Evolutionary conservation across 2,113 vertebrate species (phyloP).

Genomic region (Caracal caracal): DNA sequence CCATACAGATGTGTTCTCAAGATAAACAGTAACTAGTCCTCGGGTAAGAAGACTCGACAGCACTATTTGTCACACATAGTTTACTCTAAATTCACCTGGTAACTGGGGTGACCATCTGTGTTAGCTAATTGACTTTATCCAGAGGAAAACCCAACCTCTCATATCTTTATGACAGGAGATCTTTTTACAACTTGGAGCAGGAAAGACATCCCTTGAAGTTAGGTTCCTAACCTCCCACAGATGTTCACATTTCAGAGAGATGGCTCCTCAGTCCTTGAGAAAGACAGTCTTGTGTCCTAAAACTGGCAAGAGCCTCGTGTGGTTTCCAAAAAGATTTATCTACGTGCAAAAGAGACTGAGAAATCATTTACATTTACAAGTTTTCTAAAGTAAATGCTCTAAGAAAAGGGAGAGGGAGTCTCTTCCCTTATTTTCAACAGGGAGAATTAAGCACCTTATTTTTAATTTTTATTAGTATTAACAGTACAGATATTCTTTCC

Average conservation of each 20-base stretch:
- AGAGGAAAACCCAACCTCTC: neutral
- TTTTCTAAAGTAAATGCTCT: neutral
- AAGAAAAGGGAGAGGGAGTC: neutral
- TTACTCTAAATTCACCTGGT: neutral
- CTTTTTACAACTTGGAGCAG: neutral
- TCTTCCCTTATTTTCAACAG: neutral
- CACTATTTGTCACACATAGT: neutral
- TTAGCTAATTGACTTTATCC: neutral
- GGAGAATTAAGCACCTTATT: neutral
- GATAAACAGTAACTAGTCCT: neutral
- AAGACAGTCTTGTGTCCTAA: neutral
- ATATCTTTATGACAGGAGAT: neutral
- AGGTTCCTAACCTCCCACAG: neutral
- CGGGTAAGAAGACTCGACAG: neutral
- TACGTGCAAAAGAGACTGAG: neutral
- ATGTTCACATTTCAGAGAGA: neutral
- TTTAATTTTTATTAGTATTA: neutral
- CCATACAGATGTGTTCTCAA: neutral
- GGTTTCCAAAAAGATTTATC: neutral
- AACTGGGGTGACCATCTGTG: neutral
- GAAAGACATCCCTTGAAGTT: neutral
- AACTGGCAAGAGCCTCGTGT: neutral
- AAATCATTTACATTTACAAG: neutral
- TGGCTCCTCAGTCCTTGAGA: neutral
- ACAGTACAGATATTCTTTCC: neutral